These are phyloP conservation scores for Macrotis lagotis DNA, from an alignment of 2,113 vertebrate species.

Conservation along the genomic window DNA sequence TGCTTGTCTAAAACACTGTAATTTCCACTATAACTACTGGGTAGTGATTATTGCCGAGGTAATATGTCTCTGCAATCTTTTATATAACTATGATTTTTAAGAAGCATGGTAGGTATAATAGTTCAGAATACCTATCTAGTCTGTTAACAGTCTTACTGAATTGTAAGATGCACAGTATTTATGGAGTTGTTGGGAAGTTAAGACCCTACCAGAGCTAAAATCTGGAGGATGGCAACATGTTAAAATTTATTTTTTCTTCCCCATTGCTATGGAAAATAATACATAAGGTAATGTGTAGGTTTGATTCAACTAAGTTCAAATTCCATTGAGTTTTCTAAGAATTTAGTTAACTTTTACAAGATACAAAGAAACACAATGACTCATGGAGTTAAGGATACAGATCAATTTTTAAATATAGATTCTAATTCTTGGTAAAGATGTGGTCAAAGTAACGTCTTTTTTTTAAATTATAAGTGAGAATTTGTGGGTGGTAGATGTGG, in stretches of 20 bases:
- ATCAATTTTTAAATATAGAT: background rate
- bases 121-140: background rate
- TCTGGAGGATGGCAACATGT: background rate
- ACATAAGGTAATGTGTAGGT: background rate
- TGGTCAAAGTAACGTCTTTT: background rate
- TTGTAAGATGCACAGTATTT: background rate
- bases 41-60: background rate
- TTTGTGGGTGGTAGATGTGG: background rate
- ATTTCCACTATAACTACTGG: background rate
- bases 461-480: background rate
- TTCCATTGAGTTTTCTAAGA: background rate
- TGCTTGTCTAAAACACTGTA: background rate
- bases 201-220: background rate
- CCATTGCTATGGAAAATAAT: background rate
- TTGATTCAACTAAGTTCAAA: background rate
- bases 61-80: background rate
- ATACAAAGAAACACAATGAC: background rate
- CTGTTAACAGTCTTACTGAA: background rate
- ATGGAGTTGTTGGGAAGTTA: background rate
- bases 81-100: background rate
- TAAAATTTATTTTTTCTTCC: background rate
- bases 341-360: background rate
- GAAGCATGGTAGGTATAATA: background rate
- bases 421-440: background rate
- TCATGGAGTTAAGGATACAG: background rate